Evolutionary conservation across 2,113 vertebrate genomes (phyloP).

Genomic region (Oncorhynchus masou): DNA sequence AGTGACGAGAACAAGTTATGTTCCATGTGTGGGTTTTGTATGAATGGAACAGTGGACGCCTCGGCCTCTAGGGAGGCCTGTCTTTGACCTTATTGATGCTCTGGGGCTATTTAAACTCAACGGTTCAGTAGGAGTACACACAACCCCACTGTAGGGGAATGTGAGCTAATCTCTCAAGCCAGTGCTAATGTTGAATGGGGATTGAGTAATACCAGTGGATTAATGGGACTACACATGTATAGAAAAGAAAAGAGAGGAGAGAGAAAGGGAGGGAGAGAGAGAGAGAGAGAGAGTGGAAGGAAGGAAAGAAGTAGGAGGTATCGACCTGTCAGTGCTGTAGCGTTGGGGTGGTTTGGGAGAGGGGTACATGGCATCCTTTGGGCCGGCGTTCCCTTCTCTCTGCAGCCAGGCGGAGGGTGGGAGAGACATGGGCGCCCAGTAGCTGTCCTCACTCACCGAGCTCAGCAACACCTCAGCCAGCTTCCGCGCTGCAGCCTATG

Average conservation of each 20-base stretch:
- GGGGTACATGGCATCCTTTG: constrained; percentile 76
- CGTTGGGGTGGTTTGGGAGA: constrained; percentile 83
- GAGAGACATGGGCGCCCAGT: constrained; percentile 90
- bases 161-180: too few species aligned
- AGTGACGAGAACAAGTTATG: too few species aligned
- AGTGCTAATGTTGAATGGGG: background rate
- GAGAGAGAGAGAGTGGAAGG: background rate
- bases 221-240: background rate
- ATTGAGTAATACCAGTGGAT: background rate
- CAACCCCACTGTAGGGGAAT: too few species aligned
- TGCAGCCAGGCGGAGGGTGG: constrained; percentile 83
- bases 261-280: background rate
- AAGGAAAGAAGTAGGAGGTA: background rate
- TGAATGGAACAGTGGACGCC: too few species aligned
- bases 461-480: constrained; percentile 89
- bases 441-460: constrained; percentile 91
- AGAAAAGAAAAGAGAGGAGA: background rate
- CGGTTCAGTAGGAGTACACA: too few species aligned
- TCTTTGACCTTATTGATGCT: background rate
- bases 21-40: too few species aligned
- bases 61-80: too few species aligned
- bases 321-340: constrained; percentile 74
- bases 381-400: constrained; percentile 82
- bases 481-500: constrained; percentile 82
- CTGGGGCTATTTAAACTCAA: too few species aligned